phyloP scores from a whole-genome alignment of 1,140 invertebrate genomes.

The Cecropterus lyciades region DNA sequence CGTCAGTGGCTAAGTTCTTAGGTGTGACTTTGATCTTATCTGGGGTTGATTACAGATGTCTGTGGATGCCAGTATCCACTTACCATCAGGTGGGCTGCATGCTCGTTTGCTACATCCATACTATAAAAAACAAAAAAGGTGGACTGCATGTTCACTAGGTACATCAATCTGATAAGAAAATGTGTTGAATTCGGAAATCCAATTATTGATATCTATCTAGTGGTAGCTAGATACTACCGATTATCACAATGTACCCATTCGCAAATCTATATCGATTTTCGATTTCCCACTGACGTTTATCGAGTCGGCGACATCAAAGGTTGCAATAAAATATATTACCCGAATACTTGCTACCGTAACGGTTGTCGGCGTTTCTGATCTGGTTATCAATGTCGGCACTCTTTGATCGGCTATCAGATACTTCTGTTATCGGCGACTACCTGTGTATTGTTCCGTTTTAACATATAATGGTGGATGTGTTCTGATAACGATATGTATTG shows the following conservation, averaged over 20 bases:
- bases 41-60: no score
- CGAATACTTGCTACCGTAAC: conserved; percentile 66
- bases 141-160: no score
- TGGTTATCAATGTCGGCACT: conserved; percentile 59
- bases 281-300: conserved; percentile 45
- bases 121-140: no score
- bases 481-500: conserved; percentile 49
- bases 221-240: no score
- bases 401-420: conserved; percentile 72
- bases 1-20: no score
- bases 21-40: no score
- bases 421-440: conserved; percentile 72
- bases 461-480: conserved; percentile 60
- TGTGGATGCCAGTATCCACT: no score
- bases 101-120: no score
- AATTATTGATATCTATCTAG: no score
- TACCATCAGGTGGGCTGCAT: no score
- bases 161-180: no score
- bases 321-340: conserved; percentile 67
- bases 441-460: conserved; percentile 71
- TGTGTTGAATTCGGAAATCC: no score
- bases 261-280: conserved; percentile 38
- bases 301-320: conserved; percentile 64
- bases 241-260: conserved; percentile 12
- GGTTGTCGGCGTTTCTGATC: conserved; percentile 66